Conservation (phyloP, 1,140 invertebrate genomes). For the Wiebesia pumilae region DNA sequence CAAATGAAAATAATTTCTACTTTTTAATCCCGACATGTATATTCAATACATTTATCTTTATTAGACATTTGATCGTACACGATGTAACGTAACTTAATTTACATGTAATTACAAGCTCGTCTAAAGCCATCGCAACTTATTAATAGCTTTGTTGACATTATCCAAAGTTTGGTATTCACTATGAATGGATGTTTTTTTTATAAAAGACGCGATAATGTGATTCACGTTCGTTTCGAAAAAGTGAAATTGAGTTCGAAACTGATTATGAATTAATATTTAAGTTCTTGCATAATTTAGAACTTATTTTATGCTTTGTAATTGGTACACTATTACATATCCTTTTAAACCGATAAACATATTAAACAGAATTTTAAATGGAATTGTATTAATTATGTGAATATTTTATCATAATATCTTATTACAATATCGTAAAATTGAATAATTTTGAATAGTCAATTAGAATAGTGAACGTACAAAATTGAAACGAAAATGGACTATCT, state of each 20-base stretch:
- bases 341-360: background rate
- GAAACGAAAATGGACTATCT: background rate
- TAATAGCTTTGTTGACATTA: background rate
- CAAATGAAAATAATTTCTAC: background rate
- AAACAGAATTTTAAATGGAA: background rate
- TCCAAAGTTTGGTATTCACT: background rate
- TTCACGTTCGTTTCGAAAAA: background rate
- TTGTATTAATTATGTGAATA: background rate
- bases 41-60: background rate
- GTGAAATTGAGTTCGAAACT: background rate
- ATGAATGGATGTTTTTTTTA: background rate
- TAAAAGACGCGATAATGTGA: background rate
- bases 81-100: background rate
- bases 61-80: background rate
- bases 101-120: background rate
- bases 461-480: background rate
- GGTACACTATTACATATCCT: background rate
- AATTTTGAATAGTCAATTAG: background rate
- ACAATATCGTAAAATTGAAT: background rate
- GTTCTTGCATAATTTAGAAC: background rate
- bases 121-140: background rate
- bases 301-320: background rate
- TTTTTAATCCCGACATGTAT: background rate
- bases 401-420: background rate
- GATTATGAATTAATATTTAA: background rate